Evolutionary conservation across 2,113 vertebrate genomes (phyloP), one percentile per base, ranked within the genome.

Genomic region (Aplodontia rufa): DNA sequence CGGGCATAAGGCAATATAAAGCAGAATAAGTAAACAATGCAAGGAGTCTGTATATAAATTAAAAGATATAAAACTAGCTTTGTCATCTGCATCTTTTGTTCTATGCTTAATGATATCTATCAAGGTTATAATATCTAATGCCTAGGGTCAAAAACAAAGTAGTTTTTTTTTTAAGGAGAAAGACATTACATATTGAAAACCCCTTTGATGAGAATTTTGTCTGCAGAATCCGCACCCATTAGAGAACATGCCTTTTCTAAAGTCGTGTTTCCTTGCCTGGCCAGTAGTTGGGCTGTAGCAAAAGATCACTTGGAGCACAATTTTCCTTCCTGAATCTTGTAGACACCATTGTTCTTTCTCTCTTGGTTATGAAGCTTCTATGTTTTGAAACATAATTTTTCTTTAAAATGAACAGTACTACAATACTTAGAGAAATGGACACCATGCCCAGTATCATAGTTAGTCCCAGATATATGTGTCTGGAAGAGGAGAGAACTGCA

Each of bases 391-490:
- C 80, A 49, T 98, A 97, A 0, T 98, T 99, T 98, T 98, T 98
- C 97, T 98, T 98, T 53, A 99, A 98, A 66, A 98, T 92, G 89
- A 98, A 94, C 96, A 99, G 98, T 30, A 99, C 98, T 74, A 98
- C 98, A 91, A 98, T 97, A 91, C 99, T 99, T 94, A 99, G 97
- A 97, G 99, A 97, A 97, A 99, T 98, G 82, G 99, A 99, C 64
- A 98, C 90, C 3, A 93, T 98, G 90, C 99, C 99, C 97, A 99
- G 97, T n/a, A 99, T 98, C 95, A 99, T 72, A 24, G 99, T 99
- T 95, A 99, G 98, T 55, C 99, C 99, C 96, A 99, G 98, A 97
- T 99, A 99, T 78, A 99, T 98, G 35, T 98, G 98, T 97, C 99
- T 99, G 98, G 90, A 96, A 97, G 92, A 97, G 93, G 95, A 98